Percentiles rank a stretch among this genome's conserved stretches.
phyloP scores from a whole-genome alignment of 2,113 vertebrate genomes.

The Carassius carassius region DNA sequence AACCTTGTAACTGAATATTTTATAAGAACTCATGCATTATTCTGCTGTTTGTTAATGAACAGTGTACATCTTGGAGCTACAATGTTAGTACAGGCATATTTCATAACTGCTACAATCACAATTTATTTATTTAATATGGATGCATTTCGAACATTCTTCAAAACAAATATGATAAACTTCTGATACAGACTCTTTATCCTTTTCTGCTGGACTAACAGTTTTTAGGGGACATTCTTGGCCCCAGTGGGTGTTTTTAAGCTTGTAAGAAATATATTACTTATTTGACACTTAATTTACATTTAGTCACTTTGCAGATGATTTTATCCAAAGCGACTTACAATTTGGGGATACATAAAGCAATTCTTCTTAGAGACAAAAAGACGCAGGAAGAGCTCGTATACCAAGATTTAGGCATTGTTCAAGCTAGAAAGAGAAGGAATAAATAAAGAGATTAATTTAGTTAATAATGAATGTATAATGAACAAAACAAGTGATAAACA shows the following conservation, averaged over 20 bases:
- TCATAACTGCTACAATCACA: background rate
- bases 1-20: slow-evolving; percentile 15
- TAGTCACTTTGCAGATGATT: too few species aligned
- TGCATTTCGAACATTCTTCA: background rate
- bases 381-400: too few species aligned
- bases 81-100: slow-evolving; percentile 15
- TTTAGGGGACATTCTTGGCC: background rate
- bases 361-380: too few species aligned
- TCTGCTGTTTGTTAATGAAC: slow-evolving; percentile 27
- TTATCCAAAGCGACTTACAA: too few species aligned
- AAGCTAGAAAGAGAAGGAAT: too few species aligned
- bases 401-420: too few species aligned
- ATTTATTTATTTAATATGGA: background rate
- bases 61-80: slow-evolving; percentile 10
- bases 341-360: too few species aligned
- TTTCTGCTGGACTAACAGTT: background rate
- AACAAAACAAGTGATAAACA: too few species aligned
- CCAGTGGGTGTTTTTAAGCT: background rate
- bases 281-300: too few species aligned
- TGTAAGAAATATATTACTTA: background rate
- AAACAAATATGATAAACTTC: background rate
- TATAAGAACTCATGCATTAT: slow-evolving; percentile 11
- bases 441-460: too few species aligned
- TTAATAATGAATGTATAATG: background rate
- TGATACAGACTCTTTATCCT: background rate